Evolutionary conservation across 2,113 vertebrate genomes (phyloP).

Genomic region (Proteles cristata): DNA sequence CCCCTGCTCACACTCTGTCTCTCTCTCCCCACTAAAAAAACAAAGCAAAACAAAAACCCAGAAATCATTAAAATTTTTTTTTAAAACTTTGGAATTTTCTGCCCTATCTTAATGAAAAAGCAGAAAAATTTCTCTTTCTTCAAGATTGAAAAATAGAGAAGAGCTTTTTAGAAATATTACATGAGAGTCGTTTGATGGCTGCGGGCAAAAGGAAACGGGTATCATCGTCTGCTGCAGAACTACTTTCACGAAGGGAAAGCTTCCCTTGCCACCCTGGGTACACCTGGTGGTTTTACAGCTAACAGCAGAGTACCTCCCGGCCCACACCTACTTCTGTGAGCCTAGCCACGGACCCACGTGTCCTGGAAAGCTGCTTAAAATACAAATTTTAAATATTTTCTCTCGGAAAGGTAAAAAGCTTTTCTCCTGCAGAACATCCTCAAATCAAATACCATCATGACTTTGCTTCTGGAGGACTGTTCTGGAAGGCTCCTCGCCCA

Average conservation of each 20-base stretch:
- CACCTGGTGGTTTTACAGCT: neutral
- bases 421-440: neutral
- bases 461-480: neutral
- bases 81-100: neutral
- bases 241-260: neutral
- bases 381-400: neutral
- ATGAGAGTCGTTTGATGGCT: neutral
- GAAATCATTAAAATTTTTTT: no score
- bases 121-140: neutral
- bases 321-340: conserved; percentile 35
- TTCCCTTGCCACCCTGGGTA: neutral
- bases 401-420: conserved; percentile 29
- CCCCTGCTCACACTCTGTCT: no score
- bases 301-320: conserved; percentile 37
- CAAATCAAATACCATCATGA: neutral
- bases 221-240: no score
- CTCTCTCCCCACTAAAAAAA: no score
- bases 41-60: no score
- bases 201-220: fast-evolving
- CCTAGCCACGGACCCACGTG: conserved; percentile 49
- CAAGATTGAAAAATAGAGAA: neutral
- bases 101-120: neutral
- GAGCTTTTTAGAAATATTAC: neutral
- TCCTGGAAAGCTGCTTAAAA: conserved; percentile 24
- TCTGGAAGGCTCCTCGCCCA: neutral